Evolutionary conservation across 2,113 vertebrate genomes (phyloP), one percentile per base, ranked within the genome.

Genomic region (Scatophagus argus): DNA sequence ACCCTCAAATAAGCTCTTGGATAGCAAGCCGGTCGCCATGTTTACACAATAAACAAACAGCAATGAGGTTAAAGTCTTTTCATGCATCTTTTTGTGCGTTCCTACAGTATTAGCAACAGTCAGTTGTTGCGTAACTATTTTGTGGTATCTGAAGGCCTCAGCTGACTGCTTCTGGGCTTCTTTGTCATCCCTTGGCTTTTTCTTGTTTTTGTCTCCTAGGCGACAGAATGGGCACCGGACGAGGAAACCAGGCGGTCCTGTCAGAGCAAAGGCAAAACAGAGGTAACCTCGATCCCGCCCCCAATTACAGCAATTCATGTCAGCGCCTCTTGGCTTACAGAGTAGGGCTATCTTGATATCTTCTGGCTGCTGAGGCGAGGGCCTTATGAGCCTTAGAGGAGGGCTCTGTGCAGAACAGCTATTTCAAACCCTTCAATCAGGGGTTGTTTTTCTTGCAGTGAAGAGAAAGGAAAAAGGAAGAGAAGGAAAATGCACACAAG

Each of bases 241-340:
- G 97, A 99, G 91, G 97, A 98, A 81, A 99, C 97, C 41, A 96
- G 96, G 93, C 95, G 95, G 93, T 99, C 97, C 89, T 99, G 98
- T 96, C 97, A 98, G 93, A 99, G 98, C 94, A 99, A 99, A 96
- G 98, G 98, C 87, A 99, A 99, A 95, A 96, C 96, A 5, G 97
- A 99, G 97, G 98, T 99, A 96, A 86, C 90, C 90, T 90, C 47
- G 8, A 89, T 84, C 88, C 86, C 60, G 31, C 68, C 81, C 72
- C 86, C 81, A 89, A 92, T 92, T 82, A 79, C 77, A 73, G 61
- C 68, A 70, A 82, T 84, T 82, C 65, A 73, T 83, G 80, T 89
- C 81, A 77, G 84, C 21, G n/a, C 63, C 58, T 66, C 39, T 49
- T 23, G 84, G 34, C 83, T 68, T 54, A 70, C 73, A 39, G 61